These are phyloP conservation scores for Pterophyllum scalare DNA, from an alignment of 2,113 vertebrate species.

Conservation along the genomic window DNA sequence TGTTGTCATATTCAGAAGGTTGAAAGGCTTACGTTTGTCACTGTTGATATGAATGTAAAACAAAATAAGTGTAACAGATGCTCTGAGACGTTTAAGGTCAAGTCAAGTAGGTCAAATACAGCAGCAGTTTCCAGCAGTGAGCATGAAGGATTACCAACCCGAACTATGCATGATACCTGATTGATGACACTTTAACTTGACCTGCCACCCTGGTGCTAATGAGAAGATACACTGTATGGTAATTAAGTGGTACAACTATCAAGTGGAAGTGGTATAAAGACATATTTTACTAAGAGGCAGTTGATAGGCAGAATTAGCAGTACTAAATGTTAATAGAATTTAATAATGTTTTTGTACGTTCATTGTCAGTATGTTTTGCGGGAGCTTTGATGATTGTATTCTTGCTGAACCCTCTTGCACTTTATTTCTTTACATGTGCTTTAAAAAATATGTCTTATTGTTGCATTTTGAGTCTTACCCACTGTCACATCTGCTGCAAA, in stretches of 20 bases:
- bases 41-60: constrained; percentile 34
- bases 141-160: not conserved
- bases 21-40: constrained; percentile 16
- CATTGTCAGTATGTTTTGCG: constrained; percentile 32
- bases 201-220: constrained; percentile 41
- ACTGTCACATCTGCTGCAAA: not conserved
- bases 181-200: constrained; percentile 31
- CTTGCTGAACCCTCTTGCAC: constrained; percentile 25
- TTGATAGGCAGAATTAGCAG: not conserved
- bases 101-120: not conserved
- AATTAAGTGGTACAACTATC: not conserved
- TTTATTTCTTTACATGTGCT: constrained; percentile 40
- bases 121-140: not conserved
- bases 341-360: constrained; percentile 50
- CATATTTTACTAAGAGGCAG: constrained; percentile 3
- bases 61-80: constrained; percentile 11
- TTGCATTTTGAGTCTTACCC: constrained; percentile 30
- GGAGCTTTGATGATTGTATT: constrained; percentile 38
- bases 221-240: not conserved
- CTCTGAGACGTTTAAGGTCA: not conserved
- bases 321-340: constrained; percentile 27
- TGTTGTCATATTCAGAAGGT: not conserved
- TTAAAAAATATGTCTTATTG: not conserved
- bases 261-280: constrained; percentile 17
- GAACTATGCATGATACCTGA: constrained; percentile 66